Evolutionary conservation across 2,797 vertebrate genomes (phyloP), one percentile per base, ranked within the genome.

Genomic region (Harpagifer antarcticus): DNA sequence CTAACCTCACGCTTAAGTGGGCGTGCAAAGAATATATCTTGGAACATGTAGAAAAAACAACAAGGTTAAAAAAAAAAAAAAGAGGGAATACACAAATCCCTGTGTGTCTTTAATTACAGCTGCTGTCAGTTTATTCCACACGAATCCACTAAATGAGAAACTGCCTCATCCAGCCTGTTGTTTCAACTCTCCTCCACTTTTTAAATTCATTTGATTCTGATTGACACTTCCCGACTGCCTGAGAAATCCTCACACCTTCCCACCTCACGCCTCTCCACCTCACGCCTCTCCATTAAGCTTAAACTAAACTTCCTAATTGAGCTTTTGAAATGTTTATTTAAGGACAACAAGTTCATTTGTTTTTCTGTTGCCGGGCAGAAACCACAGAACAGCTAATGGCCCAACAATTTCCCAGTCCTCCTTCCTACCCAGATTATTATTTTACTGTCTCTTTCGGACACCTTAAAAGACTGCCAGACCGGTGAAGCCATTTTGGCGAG

Each of bases 1-100:
- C 86, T 86, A 89, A 90, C 88, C 89, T 92, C 84, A 89, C 67
- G 65, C 77, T 91, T 70, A 93, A 93, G 88, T 92, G 84, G 89
- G 68, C 90, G 40, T 87, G 84, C 82, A 86, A 70, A 67, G 82
- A 91, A 84, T 89, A 85, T 87, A 86, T 84, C 87, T 88, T 84
- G 82, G 83, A 83, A 70, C 72, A 56, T n/a, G 44, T 61, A 85
- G 69, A 64, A 87, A 84, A 84, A 81, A 74, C 73, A 86, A 81
- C 72, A 77, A 57, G 0, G 19, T 77, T 58, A 54, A 82, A 82
- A 81, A 83, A 44, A 15, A 45, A 50, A 47, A 68, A 77, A 72
- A 72, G 55, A 59, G 53, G 62, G 61, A 83, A 81, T 76, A 65
- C 70, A 79, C 79, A 78, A 80, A 67, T 54, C 42, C 23, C 10